Conservation (phyloP, 2,113 vertebrate genomes). For the Natator depressus region DNA sequence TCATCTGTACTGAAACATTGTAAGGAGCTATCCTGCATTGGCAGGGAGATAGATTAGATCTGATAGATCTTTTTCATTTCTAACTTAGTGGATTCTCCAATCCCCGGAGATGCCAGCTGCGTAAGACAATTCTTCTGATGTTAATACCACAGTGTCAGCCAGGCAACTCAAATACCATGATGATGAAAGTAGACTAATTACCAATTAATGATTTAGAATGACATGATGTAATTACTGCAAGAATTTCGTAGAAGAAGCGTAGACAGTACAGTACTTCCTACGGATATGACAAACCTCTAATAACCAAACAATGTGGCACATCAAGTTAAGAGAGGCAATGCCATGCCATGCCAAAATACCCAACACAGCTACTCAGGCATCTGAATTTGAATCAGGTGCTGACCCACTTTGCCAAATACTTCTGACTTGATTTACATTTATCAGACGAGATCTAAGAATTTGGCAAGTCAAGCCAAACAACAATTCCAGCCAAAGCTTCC, state of each 20-base stretch:
- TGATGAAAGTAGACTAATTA: fast-evolving
- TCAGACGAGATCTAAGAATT: constrained; percentile 61
- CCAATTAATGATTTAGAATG: not conserved
- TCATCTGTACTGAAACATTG: not conserved
- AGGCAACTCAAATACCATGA: not conserved
- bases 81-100: fast-evolving
- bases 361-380: not conserved
- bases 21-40: not conserved
- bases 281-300: not conserved
- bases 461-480: constrained; percentile 62
- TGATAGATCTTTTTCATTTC: not conserved
- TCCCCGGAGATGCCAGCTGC: not conserved
- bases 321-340: not conserved
- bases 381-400: constrained; percentile 49
- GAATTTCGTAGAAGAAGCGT: not conserved
- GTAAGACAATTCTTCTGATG: not conserved
- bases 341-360: not conserved
- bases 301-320: not conserved
- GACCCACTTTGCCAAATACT: constrained; percentile 62
- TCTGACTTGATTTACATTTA: constrained; percentile 54
- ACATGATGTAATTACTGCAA: not conserved
- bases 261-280: not conserved
- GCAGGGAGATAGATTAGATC: not conserved
- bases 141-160: not conserved
- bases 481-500: constrained; percentile 64